Conservation (phyloP, 1,140 invertebrate genomes). For the Theocolax elegans region DNA sequence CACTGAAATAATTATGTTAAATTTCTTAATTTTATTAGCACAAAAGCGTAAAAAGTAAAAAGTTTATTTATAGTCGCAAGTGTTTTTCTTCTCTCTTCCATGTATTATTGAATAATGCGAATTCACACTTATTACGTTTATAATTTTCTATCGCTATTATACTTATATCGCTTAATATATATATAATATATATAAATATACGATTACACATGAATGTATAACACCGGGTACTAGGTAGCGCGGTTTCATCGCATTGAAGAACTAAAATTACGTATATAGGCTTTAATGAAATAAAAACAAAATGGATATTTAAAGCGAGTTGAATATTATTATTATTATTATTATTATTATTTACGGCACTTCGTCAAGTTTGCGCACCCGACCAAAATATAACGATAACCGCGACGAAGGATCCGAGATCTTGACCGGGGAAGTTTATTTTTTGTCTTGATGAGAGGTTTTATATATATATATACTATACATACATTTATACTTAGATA, state of each 20-base stretch:
- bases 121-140: slow-evolving; percentile 36
- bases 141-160: slow-evolving; percentile 50
- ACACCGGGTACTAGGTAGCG: slow-evolving; percentile 56
- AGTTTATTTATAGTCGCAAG: slow-evolving; percentile 9
- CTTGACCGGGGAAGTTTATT: background rate
- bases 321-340: slow-evolving; percentile 45
- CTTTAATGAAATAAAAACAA: slow-evolving; percentile 47
- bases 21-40: slow-evolving; percentile 38
- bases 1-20: slow-evolving; percentile 24
- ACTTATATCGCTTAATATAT: slow-evolving; percentile 40
- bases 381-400: slow-evolving; percentile 8
- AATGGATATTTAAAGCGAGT: slow-evolving; percentile 28
- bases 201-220: slow-evolving; percentile 42
- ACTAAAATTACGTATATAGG: too few species aligned
- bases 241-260: slow-evolving; percentile 43
- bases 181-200: too few species aligned
- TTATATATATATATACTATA: slow-evolving; percentile 18
- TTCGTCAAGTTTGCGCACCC: too few species aligned
- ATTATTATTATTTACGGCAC: slow-evolving; percentile 45
- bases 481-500: too few species aligned
- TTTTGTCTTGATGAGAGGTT: slow-evolving; percentile 36
- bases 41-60: background rate
- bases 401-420: slow-evolving; percentile 25
- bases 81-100: slow-evolving; percentile 45
- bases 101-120: slow-evolving; percentile 48